These are phyloP conservation scores for Stratiolaelaps scimitus DNA, from an alignment of 1,140 invertebrate genomes.

Conservation along the genomic window DNA sequence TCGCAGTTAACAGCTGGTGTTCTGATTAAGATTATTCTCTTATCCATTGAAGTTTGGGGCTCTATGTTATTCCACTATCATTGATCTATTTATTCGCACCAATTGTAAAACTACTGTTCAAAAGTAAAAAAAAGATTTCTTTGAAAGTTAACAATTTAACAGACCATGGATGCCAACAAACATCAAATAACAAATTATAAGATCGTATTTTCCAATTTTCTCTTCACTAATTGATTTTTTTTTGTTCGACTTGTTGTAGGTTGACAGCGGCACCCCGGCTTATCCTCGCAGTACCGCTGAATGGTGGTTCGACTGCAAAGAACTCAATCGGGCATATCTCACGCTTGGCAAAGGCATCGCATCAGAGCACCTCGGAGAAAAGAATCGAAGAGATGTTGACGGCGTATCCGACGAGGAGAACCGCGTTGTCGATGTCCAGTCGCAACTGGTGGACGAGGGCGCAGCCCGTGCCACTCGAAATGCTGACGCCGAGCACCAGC, in stretches of 20 bases:
- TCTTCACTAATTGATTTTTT: conserved; percentile 31
- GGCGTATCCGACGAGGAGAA: not conserved
- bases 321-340: conserved; percentile 1
- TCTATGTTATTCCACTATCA: too few relatives aligned
- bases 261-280: conserved; percentile 35
- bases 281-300: conserved; percentile 40
- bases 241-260: conserved; percentile 38
- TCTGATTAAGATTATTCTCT: too few relatives aligned
- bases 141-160: too few relatives aligned
- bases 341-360: not conserved
- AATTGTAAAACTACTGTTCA: too few relatives aligned
- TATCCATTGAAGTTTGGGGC: too few relatives aligned
- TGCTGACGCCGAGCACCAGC: too few relatives aligned
- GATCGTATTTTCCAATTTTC: too few relatives aligned
- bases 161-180: too few relatives aligned
- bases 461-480: not conserved
- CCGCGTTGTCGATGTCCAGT: not conserved
- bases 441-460: not conserved
- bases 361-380: conserved; percentile 3
- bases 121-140: too few relatives aligned
- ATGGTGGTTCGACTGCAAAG: conserved; percentile 41
- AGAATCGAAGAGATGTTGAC: conserved; percentile 9
- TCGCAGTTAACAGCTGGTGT: too few relatives aligned
- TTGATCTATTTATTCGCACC: too few relatives aligned
- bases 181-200: too few relatives aligned